Evolutionary conservation across 2,888 invertebrate species (phyloP).

Genomic region (Tetramorium bicarinatum): DNA sequence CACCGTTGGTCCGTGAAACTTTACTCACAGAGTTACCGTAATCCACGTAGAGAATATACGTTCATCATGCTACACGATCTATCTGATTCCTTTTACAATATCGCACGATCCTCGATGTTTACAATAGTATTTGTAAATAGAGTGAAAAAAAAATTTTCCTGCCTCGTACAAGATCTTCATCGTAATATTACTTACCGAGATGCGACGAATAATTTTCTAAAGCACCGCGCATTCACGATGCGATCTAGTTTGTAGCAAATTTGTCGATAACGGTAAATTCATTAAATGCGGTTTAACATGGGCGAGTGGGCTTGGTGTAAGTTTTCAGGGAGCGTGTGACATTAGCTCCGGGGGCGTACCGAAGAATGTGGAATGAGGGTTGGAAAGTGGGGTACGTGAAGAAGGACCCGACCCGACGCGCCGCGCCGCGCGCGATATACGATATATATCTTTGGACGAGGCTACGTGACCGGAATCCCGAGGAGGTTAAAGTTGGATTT

Average conservation of each 20-base stretch:
- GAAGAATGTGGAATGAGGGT: slow-evolving; percentile 83
- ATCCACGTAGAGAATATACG: slow-evolving; percentile 10
- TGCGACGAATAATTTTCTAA: neutral
- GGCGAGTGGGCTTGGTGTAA: slow-evolving; percentile 51
- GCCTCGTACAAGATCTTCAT: neutral
- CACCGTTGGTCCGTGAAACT: slow-evolving; percentile 47
- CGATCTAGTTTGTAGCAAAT: neutral
- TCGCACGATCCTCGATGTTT: neutral
- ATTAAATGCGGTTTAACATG: slow-evolving; percentile 34
- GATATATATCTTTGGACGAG: slow-evolving; percentile 83
- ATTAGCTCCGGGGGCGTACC: slow-evolving; percentile 72
- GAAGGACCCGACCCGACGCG: slow-evolving; percentile 67
- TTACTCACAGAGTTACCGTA: slow-evolving; percentile 30
- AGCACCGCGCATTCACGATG: neutral
- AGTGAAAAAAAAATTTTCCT: neutral
- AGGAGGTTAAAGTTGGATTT: slow-evolving; percentile 84
- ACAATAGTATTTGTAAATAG: neutral
- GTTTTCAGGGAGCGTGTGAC: slow-evolving; percentile 71
- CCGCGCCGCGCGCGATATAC: slow-evolving; percentile 80
- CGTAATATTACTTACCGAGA: neutral
- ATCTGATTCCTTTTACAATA: neutral
- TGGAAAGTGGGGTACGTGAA: slow-evolving; percentile 85
- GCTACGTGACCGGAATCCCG: slow-evolving; percentile 84
- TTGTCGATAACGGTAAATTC: slow-evolving; percentile 40
- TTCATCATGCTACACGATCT: slow-evolving; percentile 17